These are phyloP conservation scores for Hofmannophila pseudospretella DNA, from an alignment of 2,888 invertebrate species.

Conservation along the genomic window DNA sequence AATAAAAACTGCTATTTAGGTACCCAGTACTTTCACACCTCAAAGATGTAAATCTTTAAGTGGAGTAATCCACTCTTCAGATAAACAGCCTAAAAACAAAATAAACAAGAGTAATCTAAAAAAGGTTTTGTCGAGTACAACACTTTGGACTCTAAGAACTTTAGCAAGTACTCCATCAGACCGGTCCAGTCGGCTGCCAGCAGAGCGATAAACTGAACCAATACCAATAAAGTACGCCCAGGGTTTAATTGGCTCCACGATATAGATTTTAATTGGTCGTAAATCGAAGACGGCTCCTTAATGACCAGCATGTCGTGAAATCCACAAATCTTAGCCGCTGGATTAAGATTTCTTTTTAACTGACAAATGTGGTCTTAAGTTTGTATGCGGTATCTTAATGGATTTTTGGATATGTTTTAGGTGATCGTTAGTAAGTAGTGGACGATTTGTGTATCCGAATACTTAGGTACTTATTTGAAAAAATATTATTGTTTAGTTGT, in stretches of 20 bases:
- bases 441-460: no score
- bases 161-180: conserved; percentile 11
- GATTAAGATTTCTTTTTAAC: conserved; percentile 36
- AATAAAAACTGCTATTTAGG: no score
- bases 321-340: conserved; percentile 36
- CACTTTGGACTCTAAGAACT: not conserved
- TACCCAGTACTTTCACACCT: no score
- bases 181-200: conserved; percentile 33
- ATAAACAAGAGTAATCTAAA: not conserved
- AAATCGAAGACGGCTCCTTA: conserved; percentile 46
- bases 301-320: conserved; percentile 38
- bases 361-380: conserved; percentile 17
- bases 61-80: no score
- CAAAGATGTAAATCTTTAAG: no score
- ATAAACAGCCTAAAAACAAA: no score
- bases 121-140: not conserved
- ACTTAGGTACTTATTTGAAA: no score
- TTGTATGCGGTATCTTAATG: conserved; percentile 31
- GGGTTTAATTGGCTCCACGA: conserved; percentile 65
- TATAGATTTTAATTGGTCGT: conserved; percentile 72
- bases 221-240: conserved; percentile 55
- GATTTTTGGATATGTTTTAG: conserved; percentile 21
- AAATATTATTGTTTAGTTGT: no score
- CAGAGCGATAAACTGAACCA: conserved; percentile 45
- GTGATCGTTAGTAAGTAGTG: no score